These are phyloP conservation scores for Eupithecia abbreviata DNA, from an alignment of 2,888 invertebrate species.

Conservation along the genomic window DNA sequence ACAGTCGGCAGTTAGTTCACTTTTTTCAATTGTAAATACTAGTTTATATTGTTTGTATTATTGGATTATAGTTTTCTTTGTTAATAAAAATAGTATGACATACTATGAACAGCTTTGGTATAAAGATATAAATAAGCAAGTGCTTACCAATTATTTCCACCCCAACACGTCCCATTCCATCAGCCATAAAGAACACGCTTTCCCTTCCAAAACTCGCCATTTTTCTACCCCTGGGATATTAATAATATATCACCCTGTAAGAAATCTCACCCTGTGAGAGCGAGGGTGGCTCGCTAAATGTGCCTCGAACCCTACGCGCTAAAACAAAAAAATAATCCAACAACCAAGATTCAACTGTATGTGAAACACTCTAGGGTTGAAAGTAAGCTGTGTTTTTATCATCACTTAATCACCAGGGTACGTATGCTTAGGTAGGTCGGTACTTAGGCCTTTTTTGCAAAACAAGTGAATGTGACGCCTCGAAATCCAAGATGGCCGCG, in stretches of 20 bases:
- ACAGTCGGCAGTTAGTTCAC: no score
- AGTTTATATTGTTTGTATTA: no score
- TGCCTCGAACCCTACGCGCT: constrained; percentile 69
- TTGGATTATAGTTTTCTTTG: no score
- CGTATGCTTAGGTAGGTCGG: constrained; percentile 72
- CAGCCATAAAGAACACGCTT: constrained; percentile 63
- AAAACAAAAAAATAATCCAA: constrained; percentile 58
- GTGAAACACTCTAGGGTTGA: constrained; percentile 43
- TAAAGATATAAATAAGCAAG: background rate
- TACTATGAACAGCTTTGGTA: background rate
- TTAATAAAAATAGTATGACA: background rate
- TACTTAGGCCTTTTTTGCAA: constrained; percentile 77
- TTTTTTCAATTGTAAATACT: no score
- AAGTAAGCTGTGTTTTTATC: constrained; percentile 45
- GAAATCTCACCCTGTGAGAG: constrained; percentile 69
- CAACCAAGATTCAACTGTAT: constrained; percentile 52
- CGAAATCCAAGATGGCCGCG: constrained; percentile 78
- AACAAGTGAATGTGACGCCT: constrained; percentile 75
- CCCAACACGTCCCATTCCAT: constrained; percentile 14
- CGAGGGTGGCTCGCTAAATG: constrained; percentile 75
- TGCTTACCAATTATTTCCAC: constrained; percentile 11
- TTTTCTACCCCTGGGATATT: constrained; percentile 73
- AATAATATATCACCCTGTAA: constrained; percentile 81
- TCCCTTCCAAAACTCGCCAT: constrained; percentile 68
- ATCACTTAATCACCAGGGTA: constrained; percentile 77